A percentile compares a stretch with the other conserved stretches of the same genome.
Evolutionary conservation across 2,113 vertebrate species (phyloP).

Genomic region (Galemys pyrenaicus): DNA sequence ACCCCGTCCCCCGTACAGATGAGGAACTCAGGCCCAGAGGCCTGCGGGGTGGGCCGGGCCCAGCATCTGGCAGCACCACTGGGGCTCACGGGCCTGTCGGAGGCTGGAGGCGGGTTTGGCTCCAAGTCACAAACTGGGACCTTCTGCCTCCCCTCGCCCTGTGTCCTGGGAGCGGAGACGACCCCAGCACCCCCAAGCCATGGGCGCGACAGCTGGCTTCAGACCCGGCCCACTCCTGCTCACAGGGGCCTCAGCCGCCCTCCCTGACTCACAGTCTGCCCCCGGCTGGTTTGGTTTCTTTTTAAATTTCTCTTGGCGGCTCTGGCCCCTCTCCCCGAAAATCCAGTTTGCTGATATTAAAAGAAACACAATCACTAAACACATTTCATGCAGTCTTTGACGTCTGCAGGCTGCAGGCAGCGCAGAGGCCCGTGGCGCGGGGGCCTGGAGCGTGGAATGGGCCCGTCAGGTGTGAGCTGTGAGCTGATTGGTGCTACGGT

Average conservation of each 20-base stretch:
- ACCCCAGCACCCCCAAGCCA: accelerated
- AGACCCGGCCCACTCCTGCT: accelerated
- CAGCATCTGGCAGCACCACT: too few species aligned
- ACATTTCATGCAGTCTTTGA: slow-evolving; percentile 69
- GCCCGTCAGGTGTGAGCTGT: too few species aligned
- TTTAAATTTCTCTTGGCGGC: slow-evolving; percentile 38
- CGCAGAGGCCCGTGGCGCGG: too few species aligned
- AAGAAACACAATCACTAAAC: slow-evolving; percentile 70
- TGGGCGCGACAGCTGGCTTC: background rate
- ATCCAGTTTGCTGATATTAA: slow-evolving; percentile 69
- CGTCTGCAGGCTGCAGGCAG: slow-evolving; percentile 3
- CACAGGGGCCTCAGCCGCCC: background rate
- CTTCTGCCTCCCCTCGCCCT: background rate
- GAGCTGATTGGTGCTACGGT: too few species aligned
- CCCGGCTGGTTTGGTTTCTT: background rate
- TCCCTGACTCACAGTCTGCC: background rate
- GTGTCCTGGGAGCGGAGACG: background rate
- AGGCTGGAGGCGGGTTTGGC: background rate
- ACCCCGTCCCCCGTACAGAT: too few species aligned
- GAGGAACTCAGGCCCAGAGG: background rate
- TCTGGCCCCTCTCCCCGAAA: slow-evolving; percentile 64
- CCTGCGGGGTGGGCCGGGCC: too few species aligned
- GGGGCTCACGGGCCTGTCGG: background rate
- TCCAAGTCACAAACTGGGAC: background rate
- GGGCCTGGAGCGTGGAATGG: too few species aligned